Conservation (phyloP, 2,797 vertebrate species). For the Crax fasciolata region DNA sequence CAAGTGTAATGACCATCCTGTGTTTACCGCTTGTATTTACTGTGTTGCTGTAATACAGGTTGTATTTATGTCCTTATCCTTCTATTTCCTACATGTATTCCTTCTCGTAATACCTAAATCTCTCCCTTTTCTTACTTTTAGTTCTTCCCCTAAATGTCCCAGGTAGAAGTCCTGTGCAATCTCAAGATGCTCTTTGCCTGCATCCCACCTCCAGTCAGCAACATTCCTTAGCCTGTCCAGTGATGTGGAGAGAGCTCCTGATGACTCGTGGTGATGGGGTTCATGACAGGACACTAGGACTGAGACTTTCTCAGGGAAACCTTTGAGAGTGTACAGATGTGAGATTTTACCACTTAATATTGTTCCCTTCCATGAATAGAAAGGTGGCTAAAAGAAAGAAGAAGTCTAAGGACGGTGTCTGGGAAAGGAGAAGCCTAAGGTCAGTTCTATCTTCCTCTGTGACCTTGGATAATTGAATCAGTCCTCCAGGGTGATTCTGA, state of each 20-base stretch:
- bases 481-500: background rate
- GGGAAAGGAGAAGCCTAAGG: background rate
- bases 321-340: background rate
- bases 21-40: background rate
- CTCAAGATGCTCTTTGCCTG: background rate
- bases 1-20: background rate
- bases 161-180: background rate
- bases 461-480: background rate
- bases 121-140: background rate
- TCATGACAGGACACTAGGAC: background rate
- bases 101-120: background rate
- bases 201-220: background rate
- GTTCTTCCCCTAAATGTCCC: background rate
- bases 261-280: background rate
- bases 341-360: background rate
- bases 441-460: background rate
- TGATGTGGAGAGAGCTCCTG: background rate
- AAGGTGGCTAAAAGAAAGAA: background rate
- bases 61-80: background rate
- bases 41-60: too few species aligned
- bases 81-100: background rate
- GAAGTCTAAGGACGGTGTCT: background rate
- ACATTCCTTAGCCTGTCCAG: rapidly evolving
- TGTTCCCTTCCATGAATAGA: background rate
- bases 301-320: background rate